Base-by-base conservation (phyloP, 2,888 invertebrate species). In the Opisthograptis luteolata region DNA sequence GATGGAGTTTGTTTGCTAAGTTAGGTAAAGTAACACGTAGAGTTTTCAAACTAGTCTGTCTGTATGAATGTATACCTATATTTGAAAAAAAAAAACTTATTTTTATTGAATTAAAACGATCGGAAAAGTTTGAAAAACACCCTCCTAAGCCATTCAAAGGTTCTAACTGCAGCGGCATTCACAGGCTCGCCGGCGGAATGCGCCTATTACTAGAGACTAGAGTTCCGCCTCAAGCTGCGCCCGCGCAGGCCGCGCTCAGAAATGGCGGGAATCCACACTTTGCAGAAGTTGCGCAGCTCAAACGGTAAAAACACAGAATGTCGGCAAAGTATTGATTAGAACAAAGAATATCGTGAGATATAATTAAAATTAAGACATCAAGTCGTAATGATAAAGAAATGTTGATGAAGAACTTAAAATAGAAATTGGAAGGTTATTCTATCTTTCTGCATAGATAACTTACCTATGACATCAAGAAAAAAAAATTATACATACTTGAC, bases 141-240 rank as follows among this genome's bases (percentile, higher is more conserved):
- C 28, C 19, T 41, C 24, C 50, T 66, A 68, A 73, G 73, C 70
- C 73, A 80, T 82, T 82, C 76, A 78, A 71, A 72, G 67, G 70
- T 70, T 66, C 76, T 75, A 76, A 78, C 71, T 67, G 60, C 69
- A 72, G 68, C 66, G 64, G 78, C 72, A 78, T 83, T 84, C 82
- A 80, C 82, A 77, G 74, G 73, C 73, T 65, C 59, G 68, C 60
- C 70, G 61, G 68, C 66, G 83, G 85, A 84, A 83, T 84, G 86
- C 73, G 81, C 76, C 73, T 80, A 80, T 83, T 81, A 79, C 81
- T 72, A 57, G 76, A 80, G 84, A 79, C 81, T 72, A 57, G 76
- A 80, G 84, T 86, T 87, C 87, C 84, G 86, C 84, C 80, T 84
- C 70, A 76, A 64, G 66, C 72, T 76, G 65, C 62, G 36, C 5